Conservation (phyloP, 1,140 invertebrate species). For the Stratiolaelaps scimitus region DNA sequence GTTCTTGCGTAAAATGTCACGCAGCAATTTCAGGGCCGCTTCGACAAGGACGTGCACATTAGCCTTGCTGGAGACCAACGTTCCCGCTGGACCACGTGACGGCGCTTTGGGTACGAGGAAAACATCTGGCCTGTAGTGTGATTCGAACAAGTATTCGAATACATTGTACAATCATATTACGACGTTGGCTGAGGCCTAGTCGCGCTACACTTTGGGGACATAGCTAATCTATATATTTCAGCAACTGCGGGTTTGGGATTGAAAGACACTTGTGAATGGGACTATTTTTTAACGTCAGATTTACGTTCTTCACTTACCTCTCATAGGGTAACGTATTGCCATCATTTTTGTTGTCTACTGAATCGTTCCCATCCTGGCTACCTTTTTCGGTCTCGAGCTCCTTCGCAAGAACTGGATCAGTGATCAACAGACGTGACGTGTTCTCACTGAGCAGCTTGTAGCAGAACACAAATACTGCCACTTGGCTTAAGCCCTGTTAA, state of each 20-base stretch:
- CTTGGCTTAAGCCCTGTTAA: constrained; percentile 19
- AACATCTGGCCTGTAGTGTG: constrained; percentile 36
- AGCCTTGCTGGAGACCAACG: constrained; percentile 50
- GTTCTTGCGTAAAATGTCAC: constrained; percentile 18
- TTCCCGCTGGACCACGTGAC: constrained; percentile 42
- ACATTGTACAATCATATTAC: background rate
- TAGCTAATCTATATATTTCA: too few species aligned
- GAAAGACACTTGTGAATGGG: too few species aligned
- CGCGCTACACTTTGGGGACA: too few species aligned
- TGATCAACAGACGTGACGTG: background rate
- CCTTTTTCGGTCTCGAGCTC: background rate
- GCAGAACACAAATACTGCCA: background rate
- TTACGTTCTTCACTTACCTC: background rate
- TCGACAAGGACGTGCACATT: constrained; percentile 79
- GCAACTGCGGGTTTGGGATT: too few species aligned
- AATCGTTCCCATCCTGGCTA: background rate
- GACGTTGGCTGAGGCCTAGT: background rate
- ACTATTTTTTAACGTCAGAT: background rate
- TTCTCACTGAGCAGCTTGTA: constrained; percentile 14
- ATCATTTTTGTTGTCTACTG: background rate
- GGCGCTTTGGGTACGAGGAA: constrained; percentile 35
- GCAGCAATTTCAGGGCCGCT: constrained; percentile 57
- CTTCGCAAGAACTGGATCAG: constrained; percentile 11
- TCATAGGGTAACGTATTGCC: background rate
- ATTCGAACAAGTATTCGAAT: constrained; percentile 34